These are phyloP conservation scores for Callinectes sapidus DNA, from an alignment of 2,888 invertebrate genomes.

Conservation along the genomic window DNA sequence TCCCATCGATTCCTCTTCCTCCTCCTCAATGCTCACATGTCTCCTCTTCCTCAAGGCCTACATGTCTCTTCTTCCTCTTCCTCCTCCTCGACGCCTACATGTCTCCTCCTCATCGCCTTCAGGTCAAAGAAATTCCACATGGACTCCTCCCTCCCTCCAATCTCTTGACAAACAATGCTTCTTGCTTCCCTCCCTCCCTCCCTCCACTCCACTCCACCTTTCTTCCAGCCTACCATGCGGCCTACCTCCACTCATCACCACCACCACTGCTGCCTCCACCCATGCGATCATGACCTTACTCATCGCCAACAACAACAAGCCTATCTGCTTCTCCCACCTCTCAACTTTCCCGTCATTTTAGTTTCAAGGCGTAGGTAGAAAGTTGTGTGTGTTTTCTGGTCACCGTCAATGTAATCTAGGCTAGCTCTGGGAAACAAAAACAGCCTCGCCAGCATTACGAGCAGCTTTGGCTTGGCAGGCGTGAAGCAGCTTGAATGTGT, in stretches of 20 bases:
- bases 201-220: background rate
- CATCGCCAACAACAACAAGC: too few relatives aligned
- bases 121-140: background rate
- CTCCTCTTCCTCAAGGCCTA: background rate
- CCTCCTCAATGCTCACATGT: background rate
- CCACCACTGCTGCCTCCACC: background rate
- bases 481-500: background rate
- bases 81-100: background rate
- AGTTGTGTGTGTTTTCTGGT: too few relatives aligned
- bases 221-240: background rate
- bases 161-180: constrained; percentile 15
- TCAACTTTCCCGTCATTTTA: too few relatives aligned
- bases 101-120: background rate
- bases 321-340: too few relatives aligned
- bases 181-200: background rate
- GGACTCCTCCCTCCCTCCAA: background rate
- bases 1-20: background rate
- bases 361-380: too few relatives aligned
- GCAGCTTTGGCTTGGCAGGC: background rate
- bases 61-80: background rate
- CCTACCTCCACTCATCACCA: background rate
- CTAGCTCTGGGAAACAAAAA: background rate
- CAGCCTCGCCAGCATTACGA: background rate
- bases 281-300: too few relatives aligned
- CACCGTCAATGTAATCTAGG: background rate